Conservation (phyloP, 1,140 invertebrate species). For the Diplogasteroides magnus region DNA sequence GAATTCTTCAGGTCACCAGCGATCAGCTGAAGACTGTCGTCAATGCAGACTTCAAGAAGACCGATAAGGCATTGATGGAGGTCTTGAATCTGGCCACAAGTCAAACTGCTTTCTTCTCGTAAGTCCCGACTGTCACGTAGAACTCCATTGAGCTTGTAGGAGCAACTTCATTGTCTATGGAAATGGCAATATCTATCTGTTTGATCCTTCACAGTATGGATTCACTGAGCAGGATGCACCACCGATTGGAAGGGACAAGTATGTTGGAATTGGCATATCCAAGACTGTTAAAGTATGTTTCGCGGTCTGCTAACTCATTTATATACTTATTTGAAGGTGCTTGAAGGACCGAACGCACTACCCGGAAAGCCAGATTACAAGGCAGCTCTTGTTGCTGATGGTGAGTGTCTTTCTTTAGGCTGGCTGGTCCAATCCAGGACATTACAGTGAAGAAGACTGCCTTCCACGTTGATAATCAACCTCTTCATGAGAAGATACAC, state of each 20-base stretch:
- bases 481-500: neutral
- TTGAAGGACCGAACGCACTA: neutral
- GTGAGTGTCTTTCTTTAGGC: too few relatives aligned
- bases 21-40: neutral
- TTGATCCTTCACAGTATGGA: neutral
- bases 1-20: neutral
- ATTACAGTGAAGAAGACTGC: neutral
- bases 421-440: too few relatives aligned
- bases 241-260: neutral
- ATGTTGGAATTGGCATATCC: neutral
- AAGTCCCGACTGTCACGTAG: neutral
- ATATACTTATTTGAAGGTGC: neutral
- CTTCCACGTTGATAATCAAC: neutral
- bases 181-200: neutral
- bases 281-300: too few relatives aligned
- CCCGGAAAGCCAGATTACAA: neutral
- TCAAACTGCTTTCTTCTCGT: neutral
- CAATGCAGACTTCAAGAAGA: neutral
- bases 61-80: neutral
- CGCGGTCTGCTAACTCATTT: neutral
- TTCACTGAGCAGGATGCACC: neutral
- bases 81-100: neutral
- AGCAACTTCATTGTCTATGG: neutral
- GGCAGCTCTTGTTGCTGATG: neutral
- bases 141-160: too few relatives aligned